Conservation (phyloP, 2,797 vertebrate genomes). For the Spheniscus humboldti region DNA sequence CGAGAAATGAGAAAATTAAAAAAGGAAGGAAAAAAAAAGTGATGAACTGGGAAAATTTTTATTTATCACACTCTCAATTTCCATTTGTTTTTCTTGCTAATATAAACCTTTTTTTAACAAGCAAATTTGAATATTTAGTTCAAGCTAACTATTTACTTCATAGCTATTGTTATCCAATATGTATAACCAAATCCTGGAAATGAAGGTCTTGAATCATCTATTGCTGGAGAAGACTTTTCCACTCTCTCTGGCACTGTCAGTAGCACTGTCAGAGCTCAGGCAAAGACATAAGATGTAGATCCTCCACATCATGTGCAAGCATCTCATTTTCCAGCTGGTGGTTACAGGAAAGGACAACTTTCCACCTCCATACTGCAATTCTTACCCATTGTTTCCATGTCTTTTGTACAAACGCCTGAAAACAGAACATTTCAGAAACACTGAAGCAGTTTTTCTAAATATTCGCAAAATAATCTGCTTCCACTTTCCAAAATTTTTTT, state of each 20-base stretch:
- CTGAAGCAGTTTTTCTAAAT: neutral
- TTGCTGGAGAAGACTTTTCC: neutral
- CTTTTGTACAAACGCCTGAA: neutral
- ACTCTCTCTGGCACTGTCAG: neutral
- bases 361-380: neutral
- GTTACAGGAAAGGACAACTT: neutral
- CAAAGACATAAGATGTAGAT: neutral
- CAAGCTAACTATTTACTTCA: neutral
- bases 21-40: neutral
- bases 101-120: neutral
- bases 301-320: neutral
- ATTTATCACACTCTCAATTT: neutral
- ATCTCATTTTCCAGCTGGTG: neutral
- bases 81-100: neutral
- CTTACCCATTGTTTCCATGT: neutral
- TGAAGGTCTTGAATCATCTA: neutral
- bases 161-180: neutral
- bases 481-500: neutral
- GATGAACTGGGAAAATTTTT: neutral
- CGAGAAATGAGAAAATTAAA: neutral
- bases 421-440: neutral
- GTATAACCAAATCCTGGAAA: neutral
- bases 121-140: neutral
- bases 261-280: neutral
- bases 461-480: neutral